These are phyloP conservation scores for Cryptophagus acutangulus DNA, from an alignment of 2,888 invertebrate genomes.

Conservation along the genomic window DNA sequence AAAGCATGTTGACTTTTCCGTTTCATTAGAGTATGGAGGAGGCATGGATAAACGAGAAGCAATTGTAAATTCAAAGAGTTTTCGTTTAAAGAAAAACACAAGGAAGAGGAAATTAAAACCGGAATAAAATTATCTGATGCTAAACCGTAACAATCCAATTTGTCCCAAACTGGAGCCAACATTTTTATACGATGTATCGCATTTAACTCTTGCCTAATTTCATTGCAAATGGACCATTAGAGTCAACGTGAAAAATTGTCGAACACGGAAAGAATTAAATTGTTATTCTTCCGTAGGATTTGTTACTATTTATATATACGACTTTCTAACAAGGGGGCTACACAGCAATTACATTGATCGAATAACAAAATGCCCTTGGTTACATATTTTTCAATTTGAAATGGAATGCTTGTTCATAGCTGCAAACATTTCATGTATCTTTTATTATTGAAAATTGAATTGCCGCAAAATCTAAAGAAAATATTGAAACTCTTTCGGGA, in stretches of 20 bases:
- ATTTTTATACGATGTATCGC: conserved; percentile 23
- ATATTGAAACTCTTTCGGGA: conserved; percentile 29
- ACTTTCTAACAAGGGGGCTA: not conserved
- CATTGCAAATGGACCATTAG: conserved; percentile 31
- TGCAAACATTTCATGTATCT: conserved; percentile 30
- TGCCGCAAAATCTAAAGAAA: conserved; percentile 31
- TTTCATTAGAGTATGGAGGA: too few species aligned
- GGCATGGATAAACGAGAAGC: too few species aligned
- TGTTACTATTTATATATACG: not conserved
- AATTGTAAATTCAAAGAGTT: too few species aligned
- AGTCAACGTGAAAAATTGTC: conserved; percentile 18
- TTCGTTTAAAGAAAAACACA: too few species aligned
- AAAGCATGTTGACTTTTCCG: too few species aligned
- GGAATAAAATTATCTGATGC: conserved; percentile 23
- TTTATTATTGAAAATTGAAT: conserved; percentile 33
- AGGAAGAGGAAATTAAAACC: conserved; percentile 7
- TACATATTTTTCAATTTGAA: conserved; percentile 8
- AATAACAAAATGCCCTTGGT: not conserved
- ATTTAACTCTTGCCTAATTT: conserved; percentile 31
- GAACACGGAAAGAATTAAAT: conserved; percentile 4
- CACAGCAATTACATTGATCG: conserved; percentile 2
- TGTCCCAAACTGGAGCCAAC: conserved; percentile 21
- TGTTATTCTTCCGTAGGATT: not conserved
- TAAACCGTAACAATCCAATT: conserved; percentile 29
- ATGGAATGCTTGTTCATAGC: conserved; percentile 12